Percentiles rank a stretch among this genome's conserved stretches.
Conservation (phyloP, 2,113 vertebrate genomes). For the Pelvicachromis taeniatus region DNA sequence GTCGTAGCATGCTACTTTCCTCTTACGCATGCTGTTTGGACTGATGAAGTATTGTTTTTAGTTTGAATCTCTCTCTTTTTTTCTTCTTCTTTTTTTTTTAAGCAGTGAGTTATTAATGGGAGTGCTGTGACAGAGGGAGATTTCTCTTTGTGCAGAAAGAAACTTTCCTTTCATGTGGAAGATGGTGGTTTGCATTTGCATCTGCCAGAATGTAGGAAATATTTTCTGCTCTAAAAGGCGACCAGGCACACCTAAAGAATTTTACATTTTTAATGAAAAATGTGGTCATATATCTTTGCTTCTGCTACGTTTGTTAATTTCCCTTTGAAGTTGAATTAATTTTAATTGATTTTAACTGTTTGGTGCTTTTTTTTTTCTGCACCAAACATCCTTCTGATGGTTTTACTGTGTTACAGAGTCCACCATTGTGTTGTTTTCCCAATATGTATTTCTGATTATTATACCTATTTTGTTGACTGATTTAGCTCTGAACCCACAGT, state of each 20-base stretch:
- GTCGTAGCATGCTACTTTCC: background rate
- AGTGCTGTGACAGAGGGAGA: background rate
- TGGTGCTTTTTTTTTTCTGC: background rate
- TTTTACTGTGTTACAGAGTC: background rate
- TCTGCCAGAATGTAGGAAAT: background rate
- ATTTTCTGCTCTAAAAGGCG: background rate
- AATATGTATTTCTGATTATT: background rate
- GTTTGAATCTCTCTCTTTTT: background rate
- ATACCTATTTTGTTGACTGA: background rate
- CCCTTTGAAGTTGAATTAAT: background rate
- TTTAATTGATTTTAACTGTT: conserved; percentile 1
- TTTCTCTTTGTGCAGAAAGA: conserved; percentile 23
- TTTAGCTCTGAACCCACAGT: background rate
- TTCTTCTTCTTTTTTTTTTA: background rate
- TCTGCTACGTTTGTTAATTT: background rate
- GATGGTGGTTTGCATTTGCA: background rate
- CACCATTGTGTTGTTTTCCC: background rate
- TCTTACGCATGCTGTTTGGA: background rate
- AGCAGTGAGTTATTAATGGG: background rate
- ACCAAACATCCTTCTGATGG: background rate
- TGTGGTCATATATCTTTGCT: background rate
- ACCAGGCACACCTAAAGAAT: background rate
- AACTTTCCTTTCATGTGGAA: background rate
- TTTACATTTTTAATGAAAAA: background rate
- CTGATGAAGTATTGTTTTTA: background rate